phyloP scores from a whole-genome alignment of 2,113 vertebrate genomes.

The Genyomyrus donnyi region DNA sequence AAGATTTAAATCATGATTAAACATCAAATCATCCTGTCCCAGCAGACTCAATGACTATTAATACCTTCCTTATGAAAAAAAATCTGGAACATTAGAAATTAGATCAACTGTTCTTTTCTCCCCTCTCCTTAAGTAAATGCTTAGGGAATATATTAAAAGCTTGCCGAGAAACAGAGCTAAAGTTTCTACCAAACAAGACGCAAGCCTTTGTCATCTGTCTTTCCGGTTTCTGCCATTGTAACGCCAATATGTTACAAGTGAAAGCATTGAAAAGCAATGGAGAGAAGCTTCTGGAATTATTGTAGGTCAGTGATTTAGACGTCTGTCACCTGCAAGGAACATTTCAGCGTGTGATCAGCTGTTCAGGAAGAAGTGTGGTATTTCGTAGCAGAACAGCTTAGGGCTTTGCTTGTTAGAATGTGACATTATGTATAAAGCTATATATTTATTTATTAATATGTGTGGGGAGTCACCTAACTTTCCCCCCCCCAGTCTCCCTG shows the following conservation, averaged over 20 bases:
- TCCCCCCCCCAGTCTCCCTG: no score
- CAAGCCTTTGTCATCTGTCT: background rate
- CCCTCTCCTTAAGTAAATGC: background rate
- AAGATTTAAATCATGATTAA: background rate
- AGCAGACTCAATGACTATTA: background rate
- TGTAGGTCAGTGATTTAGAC: background rate
- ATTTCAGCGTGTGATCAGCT: background rate
- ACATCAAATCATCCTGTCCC: background rate
- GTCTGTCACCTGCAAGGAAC: background rate
- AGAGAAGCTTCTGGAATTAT: background rate
- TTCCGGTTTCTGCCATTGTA: background rate
- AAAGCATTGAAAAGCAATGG: background rate
- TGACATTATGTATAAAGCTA: background rate
- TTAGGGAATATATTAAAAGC: background rate
- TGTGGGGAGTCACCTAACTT: background rate
- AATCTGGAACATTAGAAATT: conserved; percentile 2
- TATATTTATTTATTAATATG: background rate
- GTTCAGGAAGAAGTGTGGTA: background rate
- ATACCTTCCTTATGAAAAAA: background rate
- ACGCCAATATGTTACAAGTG: background rate
- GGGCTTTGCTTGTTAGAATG: background rate
- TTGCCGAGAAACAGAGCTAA: background rate
- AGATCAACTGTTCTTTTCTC: background rate
- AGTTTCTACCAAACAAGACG: background rate
- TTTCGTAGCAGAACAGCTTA: background rate